Percentiles rank a stretch among this genome's conserved stretches.
These are phyloP conservation scores for Drosophila mayri DNA, from an alignment of 1,140 invertebrate species.

Conservation along the genomic window DNA sequence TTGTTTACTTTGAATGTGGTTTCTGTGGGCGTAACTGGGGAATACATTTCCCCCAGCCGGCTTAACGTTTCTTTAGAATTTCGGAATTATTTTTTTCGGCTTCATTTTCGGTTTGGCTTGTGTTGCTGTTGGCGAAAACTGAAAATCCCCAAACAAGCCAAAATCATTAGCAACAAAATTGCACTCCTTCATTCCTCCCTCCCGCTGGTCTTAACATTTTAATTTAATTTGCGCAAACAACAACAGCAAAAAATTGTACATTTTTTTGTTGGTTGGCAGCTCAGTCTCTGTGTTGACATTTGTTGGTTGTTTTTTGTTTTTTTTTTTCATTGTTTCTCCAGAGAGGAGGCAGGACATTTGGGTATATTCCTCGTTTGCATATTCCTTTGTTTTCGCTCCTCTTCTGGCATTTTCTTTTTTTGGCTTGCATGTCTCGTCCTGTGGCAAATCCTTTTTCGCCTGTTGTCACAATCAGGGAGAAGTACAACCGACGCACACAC, in stretches of 20 bases:
- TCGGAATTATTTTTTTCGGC: slow-evolving; percentile 30
- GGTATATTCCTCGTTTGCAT: slow-evolving; percentile 46
- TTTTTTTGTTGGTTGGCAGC: slow-evolving; percentile 18
- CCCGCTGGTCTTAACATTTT: slow-evolving; percentile 67
- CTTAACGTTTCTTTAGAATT: slow-evolving; percentile 69
- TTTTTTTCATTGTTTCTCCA: slow-evolving; percentile 26
- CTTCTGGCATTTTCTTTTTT: slow-evolving; percentile 19
- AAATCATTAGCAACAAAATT: slow-evolving; percentile 82
- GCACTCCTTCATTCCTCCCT: slow-evolving; percentile 17
- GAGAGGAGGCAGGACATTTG: slow-evolving; percentile 25
- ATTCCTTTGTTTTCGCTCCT: slow-evolving; percentile 50
- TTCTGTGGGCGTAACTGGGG: slow-evolving; percentile 8
- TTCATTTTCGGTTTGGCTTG: slow-evolving; percentile 20
- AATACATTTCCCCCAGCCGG: slow-evolving; percentile 60
- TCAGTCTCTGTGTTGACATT: slow-evolving; percentile 49
- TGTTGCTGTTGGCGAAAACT: slow-evolving; percentile 49
- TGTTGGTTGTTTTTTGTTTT: slow-evolving; percentile 37
- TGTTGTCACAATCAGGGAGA: slow-evolving; percentile 68
- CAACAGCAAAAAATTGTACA: slow-evolving; percentile 30
- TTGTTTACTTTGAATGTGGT: slow-evolving; percentile 63
- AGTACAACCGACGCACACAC: slow-evolving; percentile 10
- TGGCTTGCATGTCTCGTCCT: slow-evolving; percentile 42
- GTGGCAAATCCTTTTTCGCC: slow-evolving; percentile 70
- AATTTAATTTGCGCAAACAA: slow-evolving; percentile 75
- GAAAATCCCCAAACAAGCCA: slow-evolving; percentile 77